Percentiles rank a stretch among this genome's conserved stretches.
phyloP scores from a whole-genome alignment of 2,113 vertebrate species.

The Pyxicephalus adspersus region DNA sequence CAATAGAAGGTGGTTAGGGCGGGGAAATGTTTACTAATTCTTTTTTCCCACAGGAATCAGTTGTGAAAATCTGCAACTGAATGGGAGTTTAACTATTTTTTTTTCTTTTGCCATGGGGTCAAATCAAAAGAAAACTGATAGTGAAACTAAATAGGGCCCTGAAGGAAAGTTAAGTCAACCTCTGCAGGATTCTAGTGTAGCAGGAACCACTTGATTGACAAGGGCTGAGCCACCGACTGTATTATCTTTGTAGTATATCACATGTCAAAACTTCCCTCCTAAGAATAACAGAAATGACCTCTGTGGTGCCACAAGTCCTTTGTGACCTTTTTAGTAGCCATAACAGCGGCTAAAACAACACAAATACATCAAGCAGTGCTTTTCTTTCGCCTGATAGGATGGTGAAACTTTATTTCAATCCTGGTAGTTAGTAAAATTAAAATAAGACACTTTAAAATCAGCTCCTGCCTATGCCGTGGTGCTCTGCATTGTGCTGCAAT shows the following conservation, averaged over 20 bases:
- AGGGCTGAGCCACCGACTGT: slow-evolving; percentile 54
- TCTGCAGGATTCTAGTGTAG: slow-evolving; percentile 46
- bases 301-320: slow-evolving; percentile 67
- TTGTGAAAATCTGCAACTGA: slow-evolving; percentile 24
- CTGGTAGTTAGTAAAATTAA: slow-evolving; percentile 3
- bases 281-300: slow-evolving; percentile 74
- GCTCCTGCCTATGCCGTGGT: neutral
- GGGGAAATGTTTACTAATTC: slow-evolving; percentile 32
- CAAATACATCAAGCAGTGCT: slow-evolving; percentile 60
- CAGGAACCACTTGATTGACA: slow-evolving; percentile 51
- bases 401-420: slow-evolving; percentile 43
- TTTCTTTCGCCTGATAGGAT: slow-evolving; percentile 4
- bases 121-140: slow-evolving; percentile 53
- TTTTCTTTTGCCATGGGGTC: slow-evolving; percentile 30
- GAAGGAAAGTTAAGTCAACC: slow-evolving; percentile 54
- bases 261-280: slow-evolving; percentile 69
- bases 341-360: slow-evolving; percentile 78
- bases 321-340: slow-evolving; percentile 77
- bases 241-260: slow-evolving; percentile 64
- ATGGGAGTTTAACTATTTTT: slow-evolving; percentile 49
- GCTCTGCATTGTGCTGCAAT: neutral
- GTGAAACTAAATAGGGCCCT: slow-evolving; percentile 53
- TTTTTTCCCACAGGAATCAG: slow-evolving; percentile 42
- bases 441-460: slow-evolving; percentile 5
- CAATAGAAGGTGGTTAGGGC: neutral